Base-by-base conservation (phyloP, 2,113 vertebrate species). In the Saguinus imperator region DNA sequence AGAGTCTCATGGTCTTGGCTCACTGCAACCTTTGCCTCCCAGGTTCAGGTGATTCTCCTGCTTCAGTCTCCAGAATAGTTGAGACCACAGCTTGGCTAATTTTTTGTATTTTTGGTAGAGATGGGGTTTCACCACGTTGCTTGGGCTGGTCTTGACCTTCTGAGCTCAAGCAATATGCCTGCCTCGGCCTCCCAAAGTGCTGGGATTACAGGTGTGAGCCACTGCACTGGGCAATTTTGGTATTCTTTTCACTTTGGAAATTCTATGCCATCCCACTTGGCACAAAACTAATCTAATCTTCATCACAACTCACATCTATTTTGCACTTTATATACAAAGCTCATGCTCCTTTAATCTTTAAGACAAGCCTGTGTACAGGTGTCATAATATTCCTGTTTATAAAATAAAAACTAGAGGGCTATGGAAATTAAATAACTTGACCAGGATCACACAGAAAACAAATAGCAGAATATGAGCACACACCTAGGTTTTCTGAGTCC, bases 201-300 rank as follows among this genome's bases (percentile, higher is more conserved):
- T 64, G 27, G 5, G 27, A 64, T 64, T 29, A 13, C 10, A 64
- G 61, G 27, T 64, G 27, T 64, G 61, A 64, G 61, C 61, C 61
- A 64, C 61, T 2, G 2, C 61, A 64, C 61, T 32, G 61, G 12
- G 27, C 37, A 43, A 2, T 37, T 68, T 70, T 91, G 35, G 14
- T 86, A 14, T 73, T 94, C 10, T 81, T 94, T 72, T 48, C 14
- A 76, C 75, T 95, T 94, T 80, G 48, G 48, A 95, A 94, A 83
- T 55, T 66, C 20, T 18, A 61, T 13, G 25, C 4, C 61, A 91
- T 90, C 9, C 6, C 7, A 52, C 2, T 29, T 79, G 70, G 17
- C 23, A 81, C 20, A 75, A 81, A 50, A 55, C 75, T 45, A 68
- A 48, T 52, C 58, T 73, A 86, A 66, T 27, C 35, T n/a, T 32